These are phyloP conservation scores for Zaprionus camerounensis DNA, from an alignment of 1,140 invertebrate genomes.

Conservation along the genomic window DNA sequence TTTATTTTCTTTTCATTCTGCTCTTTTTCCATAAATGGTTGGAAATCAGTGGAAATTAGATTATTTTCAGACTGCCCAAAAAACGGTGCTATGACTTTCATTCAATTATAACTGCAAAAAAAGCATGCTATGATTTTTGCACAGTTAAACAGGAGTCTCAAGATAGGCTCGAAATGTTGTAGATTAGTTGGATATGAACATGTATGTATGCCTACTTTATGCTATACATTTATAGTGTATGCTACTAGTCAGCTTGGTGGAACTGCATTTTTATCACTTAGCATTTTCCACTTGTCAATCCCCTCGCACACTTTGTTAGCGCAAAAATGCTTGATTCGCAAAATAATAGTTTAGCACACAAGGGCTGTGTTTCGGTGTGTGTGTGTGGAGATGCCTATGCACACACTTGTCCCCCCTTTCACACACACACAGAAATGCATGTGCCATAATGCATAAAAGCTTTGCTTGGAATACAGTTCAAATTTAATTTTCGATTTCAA, in stretches of 20 bases:
- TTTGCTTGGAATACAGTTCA: constrained; percentile 12
- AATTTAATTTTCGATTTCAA: background rate
- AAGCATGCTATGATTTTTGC: no score
- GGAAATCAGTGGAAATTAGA: no score
- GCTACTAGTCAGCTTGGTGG: background rate
- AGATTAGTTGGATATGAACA: no score
- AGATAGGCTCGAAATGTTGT: no score
- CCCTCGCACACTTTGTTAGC: constrained; percentile 21
- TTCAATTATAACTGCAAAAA: no score
- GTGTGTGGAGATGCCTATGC: constrained; percentile 22
- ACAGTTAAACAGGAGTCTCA: no score
- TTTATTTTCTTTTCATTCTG: no score
- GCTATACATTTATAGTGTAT: constrained; percentile 9
- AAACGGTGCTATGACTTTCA: background rate
- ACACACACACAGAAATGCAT: background rate
- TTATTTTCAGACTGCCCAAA: background rate
- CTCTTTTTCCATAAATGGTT: no score
- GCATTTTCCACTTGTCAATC: constrained; percentile 29
- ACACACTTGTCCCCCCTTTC: constrained; percentile 17
- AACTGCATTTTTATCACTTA: constrained; percentile 12
- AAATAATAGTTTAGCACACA: constrained; percentile 48
- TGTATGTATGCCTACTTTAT: no score
- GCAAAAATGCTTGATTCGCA: constrained; percentile 61
- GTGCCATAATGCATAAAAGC: constrained; percentile 19
- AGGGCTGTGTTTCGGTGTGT: constrained; percentile 9